phyloP scores from a whole-genome alignment of 2,797 vertebrate genomes.

The Syngnathus acus region DNA sequence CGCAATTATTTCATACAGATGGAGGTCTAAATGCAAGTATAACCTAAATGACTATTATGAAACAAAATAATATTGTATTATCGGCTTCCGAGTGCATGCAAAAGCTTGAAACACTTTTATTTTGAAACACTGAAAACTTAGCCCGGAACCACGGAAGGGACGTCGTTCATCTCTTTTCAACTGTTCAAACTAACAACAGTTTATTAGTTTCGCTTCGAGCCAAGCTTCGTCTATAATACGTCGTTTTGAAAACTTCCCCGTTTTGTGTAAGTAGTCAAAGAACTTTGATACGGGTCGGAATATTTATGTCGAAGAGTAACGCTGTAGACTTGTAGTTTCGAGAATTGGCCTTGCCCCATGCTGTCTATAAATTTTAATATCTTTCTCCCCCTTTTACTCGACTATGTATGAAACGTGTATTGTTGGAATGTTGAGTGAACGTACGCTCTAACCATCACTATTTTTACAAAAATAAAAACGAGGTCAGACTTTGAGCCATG shows the following conservation, averaged over 20 bases:
- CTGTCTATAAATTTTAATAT: not conserved
- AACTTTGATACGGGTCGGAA: no score
- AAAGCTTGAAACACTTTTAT: not conserved
- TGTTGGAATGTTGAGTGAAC: not conserved
- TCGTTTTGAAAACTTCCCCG: not conserved
- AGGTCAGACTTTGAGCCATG: conserved; percentile 37
- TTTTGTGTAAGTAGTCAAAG: not conserved
- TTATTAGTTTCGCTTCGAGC: not conserved
- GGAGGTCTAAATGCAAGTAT: no score
- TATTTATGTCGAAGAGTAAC: not conserved
- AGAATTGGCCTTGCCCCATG: not conserved
- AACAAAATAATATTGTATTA: no score
- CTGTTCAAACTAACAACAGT: no score
- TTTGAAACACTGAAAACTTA: not conserved
- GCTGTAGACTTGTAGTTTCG: not conserved
- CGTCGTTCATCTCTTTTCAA: not conserved
- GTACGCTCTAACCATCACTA: not conserved
- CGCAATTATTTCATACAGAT: not conserved
- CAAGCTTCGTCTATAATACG: not conserved
- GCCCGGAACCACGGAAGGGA: not conserved
- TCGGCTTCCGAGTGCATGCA: not conserved
- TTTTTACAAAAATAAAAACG: not conserved
- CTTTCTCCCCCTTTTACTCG: not conserved
- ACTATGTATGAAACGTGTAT: not conserved
- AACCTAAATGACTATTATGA: not conserved